Percentiles rank a stretch among this genome's conserved stretches.
These are phyloP conservation scores for Strigamia crassipes DNA, from an alignment of 2,888 invertebrate species.

Conservation along the genomic window DNA sequence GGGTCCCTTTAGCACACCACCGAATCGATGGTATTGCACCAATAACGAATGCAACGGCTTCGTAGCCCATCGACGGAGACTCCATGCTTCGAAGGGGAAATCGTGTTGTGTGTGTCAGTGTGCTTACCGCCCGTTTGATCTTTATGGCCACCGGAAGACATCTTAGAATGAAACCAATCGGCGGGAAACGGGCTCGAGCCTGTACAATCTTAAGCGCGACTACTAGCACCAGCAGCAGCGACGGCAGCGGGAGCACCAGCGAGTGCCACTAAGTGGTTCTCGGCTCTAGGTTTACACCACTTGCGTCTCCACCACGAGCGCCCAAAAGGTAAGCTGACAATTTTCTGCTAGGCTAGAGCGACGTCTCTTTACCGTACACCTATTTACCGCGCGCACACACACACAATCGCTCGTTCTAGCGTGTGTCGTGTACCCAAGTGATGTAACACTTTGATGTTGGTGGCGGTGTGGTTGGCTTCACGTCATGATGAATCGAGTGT, in stretches of 20 bases:
- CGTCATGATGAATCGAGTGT: slow-evolving; percentile 44
- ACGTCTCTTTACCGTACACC: background rate
- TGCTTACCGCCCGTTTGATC: slow-evolving; percentile 39
- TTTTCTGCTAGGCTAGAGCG: background rate
- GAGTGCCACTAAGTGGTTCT: slow-evolving; percentile 6
- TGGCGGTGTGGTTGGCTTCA: slow-evolving; percentile 43
- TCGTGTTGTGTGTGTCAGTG: slow-evolving; percentile 43
- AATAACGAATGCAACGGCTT: slow-evolving; percentile 22
- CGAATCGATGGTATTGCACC: slow-evolving; percentile 40
- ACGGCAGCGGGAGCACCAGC: slow-evolving; percentile 16
- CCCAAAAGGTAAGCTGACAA: slow-evolving; percentile 10
- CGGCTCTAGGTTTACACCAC: background rate
- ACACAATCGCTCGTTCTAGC: background rate
- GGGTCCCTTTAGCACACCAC: slow-evolving; percentile 33
- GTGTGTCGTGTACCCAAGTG: background rate
- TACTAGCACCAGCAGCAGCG: background rate
- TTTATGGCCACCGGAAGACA: slow-evolving; percentile 44
- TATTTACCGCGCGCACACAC: background rate
- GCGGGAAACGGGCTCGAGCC: slow-evolving; percentile 22
- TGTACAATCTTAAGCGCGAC: slow-evolving; percentile 11
- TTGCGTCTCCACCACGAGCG: slow-evolving; percentile 19
- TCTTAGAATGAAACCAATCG: slow-evolving; percentile 44
- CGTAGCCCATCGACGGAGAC: slow-evolving; percentile 3
- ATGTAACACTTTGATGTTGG: slow-evolving; percentile 11
- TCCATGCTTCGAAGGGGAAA: slow-evolving; percentile 24